These are phyloP conservation scores for Cardiocondyla obscurior DNA, from an alignment of 1,140 invertebrate species.

Conservation along the genomic window DNA sequence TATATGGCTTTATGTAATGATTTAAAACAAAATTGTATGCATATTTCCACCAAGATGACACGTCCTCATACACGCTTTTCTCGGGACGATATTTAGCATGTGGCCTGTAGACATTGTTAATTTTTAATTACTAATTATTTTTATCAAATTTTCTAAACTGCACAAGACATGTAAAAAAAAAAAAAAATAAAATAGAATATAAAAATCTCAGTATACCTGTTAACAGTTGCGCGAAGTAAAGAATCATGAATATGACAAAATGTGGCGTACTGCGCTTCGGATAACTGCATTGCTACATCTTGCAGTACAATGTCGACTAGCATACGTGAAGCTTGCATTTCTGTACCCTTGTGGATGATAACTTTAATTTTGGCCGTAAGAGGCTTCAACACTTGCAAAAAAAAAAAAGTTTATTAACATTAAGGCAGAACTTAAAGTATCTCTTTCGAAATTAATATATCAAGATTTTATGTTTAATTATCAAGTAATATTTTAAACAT, in stretches of 20 bases:
- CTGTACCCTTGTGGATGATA: conserved; percentile 89
- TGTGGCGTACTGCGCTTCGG: conserved; percentile 89
- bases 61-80: conserved; percentile 81
- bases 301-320: conserved; percentile 90
- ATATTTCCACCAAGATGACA: conserved; percentile 90
- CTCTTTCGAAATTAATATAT: neutral
- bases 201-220: conserved; percentile 82
- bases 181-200: neutral
- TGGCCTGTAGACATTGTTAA: conserved; percentile 58
- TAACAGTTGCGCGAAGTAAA: conserved; percentile 88
- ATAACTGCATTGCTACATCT: conserved; percentile 90
- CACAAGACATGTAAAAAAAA: neutral
- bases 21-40: conserved; percentile 89
- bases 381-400: conserved; percentile 87
- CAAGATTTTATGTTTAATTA: no score
- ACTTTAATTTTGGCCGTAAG: conserved; percentile 92
- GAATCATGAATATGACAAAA: conserved; percentile 88
- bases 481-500: conserved; percentile 74
- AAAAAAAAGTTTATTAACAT: conserved; percentile 26
- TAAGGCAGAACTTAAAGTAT: neutral
- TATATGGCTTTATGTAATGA: conserved; percentile 89
- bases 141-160: neutral
- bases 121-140: neutral
- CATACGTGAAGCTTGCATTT: conserved; percentile 89
- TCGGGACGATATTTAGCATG: conserved; percentile 81